Evolutionary conservation across 2,113 vertebrate species (phyloP).

Genomic region (Psittacara wagleri): DNA sequence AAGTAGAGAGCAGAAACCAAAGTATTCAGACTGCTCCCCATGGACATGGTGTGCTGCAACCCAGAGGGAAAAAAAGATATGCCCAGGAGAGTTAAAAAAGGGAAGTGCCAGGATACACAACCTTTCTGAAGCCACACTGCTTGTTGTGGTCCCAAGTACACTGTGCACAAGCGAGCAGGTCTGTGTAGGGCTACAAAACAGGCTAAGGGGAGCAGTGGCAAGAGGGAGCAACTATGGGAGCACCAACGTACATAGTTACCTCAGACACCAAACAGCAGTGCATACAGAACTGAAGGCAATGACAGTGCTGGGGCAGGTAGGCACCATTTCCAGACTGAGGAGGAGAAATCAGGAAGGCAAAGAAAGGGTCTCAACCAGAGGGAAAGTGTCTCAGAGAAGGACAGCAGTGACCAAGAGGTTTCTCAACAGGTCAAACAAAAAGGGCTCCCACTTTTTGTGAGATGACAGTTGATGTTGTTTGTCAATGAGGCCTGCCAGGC

Average conservation of each 20-base stretch:
- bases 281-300: neutral
- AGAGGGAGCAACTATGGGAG: neutral
- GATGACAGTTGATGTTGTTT: neutral
- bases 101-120: neutral
- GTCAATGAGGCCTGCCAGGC: neutral
- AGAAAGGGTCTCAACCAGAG: neutral
- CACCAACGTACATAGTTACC: neutral
- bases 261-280: neutral
- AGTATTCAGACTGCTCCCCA: neutral
- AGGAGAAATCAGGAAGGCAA: neutral
- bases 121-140: fast-evolving
- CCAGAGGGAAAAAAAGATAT: neutral
- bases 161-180: neutral
- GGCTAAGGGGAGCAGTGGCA: neutral
- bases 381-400: neutral
- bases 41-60: neutral
- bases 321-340: neutral
- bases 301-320: neutral
- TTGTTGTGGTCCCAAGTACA: neutral
- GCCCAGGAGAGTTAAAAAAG: neutral
- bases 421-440: neutral
- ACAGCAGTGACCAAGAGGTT: neutral
- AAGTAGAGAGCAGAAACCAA: neutral
- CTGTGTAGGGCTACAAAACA: neutral
- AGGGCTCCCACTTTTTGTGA: neutral